phyloP scores from a whole-genome alignment of 2,113 vertebrate genomes.

The Otus sunia region DNA sequence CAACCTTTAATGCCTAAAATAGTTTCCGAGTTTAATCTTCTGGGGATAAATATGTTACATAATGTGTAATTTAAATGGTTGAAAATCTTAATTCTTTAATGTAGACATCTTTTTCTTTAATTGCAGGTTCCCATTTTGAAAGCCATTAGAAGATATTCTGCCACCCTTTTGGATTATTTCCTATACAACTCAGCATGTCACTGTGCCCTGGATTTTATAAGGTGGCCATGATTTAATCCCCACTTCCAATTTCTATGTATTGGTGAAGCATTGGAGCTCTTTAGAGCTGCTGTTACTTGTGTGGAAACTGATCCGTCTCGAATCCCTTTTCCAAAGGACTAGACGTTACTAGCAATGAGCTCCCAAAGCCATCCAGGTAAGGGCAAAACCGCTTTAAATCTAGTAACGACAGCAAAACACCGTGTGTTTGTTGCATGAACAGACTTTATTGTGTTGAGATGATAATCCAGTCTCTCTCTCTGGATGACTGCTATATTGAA shows the following conservation, averaged over 20 bases:
- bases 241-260: conserved; percentile 36
- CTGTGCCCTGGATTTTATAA: conserved; percentile 37
- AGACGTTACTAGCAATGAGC: conserved; percentile 74
- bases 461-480: neutral
- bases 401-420: fast-evolving
- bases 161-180: conserved; percentile 57
- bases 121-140: conserved; percentile 63
- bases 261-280: conserved; percentile 43
- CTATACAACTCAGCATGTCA: conserved; percentile 31
- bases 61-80: neutral
- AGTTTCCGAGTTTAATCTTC: neutral
- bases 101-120: neutral
- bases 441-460: neutral
- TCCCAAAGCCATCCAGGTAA: conserved; percentile 82
- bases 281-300: neutral
- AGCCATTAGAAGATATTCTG: conserved; percentile 38
- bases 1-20: neutral
- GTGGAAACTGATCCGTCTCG: conserved; percentile 26
- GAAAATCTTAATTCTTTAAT: conserved; percentile 8
- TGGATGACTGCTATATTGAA: fast-evolving
- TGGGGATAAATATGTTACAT: neutral
- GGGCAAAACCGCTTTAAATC: neutral
- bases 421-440: neutral
- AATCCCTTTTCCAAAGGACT: conserved; percentile 29
- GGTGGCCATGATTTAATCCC: conserved; percentile 34